phyloP scores from a whole-genome alignment of 2,797 vertebrate genomes.

The Takifugu ocellatus region DNA sequence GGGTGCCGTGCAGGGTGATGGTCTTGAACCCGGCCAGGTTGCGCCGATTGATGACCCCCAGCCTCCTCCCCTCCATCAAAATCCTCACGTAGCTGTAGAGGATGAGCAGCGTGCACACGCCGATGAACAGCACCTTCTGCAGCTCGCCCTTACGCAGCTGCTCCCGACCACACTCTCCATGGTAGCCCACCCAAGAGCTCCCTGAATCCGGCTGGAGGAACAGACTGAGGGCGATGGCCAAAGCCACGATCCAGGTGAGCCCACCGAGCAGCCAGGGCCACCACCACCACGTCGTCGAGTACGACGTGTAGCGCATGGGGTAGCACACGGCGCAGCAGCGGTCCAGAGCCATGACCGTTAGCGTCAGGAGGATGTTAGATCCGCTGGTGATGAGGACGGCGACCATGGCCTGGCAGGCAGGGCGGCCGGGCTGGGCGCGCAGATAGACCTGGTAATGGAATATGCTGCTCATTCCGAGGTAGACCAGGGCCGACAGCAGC shows the following conservation, averaged over 20 bases:
- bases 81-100: conserved; percentile 75
- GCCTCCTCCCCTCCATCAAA: conserved; percentile 62
- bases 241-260: conserved; percentile 68
- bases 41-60: conserved; percentile 72
- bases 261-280: conserved; percentile 72
- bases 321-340: conserved; percentile 74
- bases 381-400: conserved; percentile 70
- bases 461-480: conserved; percentile 68
- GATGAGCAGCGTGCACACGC: conserved; percentile 64
- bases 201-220: neutral
- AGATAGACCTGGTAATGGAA: conserved; percentile 72
- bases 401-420: conserved; percentile 58
- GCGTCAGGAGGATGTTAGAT: conserved; percentile 76
- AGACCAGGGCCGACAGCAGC: conserved; percentile 67
- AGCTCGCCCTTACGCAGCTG: conserved; percentile 49
- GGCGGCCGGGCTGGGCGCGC: neutral
- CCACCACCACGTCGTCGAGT: conserved; percentile 17
- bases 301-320: conserved; percentile 67
- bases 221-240: conserved; percentile 65
- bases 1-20: conserved; percentile 71
- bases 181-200: fast-evolving
- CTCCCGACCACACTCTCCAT: conserved; percentile 37
- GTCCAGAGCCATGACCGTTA: conserved; percentile 79
- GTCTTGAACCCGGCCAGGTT: conserved; percentile 72
- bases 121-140: conserved; percentile 68